A percentile compares a stretch with the other conserved stretches of the same genome.
These are phyloP conservation scores for Mizuhopecten yessoensis DNA, from an alignment of 1,140 invertebrate genomes.

Conservation along the genomic window DNA sequence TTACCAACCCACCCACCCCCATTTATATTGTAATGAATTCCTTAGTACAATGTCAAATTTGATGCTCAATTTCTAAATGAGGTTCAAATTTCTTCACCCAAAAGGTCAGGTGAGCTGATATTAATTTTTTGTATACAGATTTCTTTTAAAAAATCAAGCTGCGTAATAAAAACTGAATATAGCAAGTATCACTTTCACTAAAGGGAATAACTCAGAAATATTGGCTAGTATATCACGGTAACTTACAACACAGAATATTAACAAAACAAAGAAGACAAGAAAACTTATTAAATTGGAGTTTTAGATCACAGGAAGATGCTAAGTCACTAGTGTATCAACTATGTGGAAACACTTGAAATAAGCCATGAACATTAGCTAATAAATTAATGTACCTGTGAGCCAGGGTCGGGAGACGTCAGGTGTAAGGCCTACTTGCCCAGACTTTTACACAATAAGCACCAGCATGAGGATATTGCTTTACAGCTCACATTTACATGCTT, in stretches of 20 bases:
- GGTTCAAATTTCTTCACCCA: no score
- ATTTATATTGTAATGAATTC: no score
- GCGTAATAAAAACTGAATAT: no score
- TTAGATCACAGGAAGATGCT: slow-evolving; percentile 22
- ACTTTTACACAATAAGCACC: not conserved
- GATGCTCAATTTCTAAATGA: no score
- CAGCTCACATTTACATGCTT: not conserved
- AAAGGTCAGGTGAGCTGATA: no score
- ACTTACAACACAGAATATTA: not conserved
- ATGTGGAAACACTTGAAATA: not conserved
- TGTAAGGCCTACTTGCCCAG: not conserved
- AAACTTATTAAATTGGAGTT: not conserved
- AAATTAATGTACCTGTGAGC: not conserved
- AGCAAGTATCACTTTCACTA: no score
- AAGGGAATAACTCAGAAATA: no score
- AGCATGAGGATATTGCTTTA: not conserved
- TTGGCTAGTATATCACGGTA: not conserved
- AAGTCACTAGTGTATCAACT: not conserved
- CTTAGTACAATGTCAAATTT: no score
- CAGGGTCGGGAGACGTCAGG: not conserved
- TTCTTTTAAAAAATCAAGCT: no score
- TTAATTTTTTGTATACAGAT: no score
- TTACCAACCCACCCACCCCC: no score
- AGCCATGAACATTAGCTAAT: not conserved
- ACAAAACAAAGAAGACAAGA: not conserved